A percentile compares a stretch with the other conserved stretches of the same genome.
Evolutionary conservation across 2,113 vertebrate genomes (phyloP).

Genomic region (Salvator merianae): DNA sequence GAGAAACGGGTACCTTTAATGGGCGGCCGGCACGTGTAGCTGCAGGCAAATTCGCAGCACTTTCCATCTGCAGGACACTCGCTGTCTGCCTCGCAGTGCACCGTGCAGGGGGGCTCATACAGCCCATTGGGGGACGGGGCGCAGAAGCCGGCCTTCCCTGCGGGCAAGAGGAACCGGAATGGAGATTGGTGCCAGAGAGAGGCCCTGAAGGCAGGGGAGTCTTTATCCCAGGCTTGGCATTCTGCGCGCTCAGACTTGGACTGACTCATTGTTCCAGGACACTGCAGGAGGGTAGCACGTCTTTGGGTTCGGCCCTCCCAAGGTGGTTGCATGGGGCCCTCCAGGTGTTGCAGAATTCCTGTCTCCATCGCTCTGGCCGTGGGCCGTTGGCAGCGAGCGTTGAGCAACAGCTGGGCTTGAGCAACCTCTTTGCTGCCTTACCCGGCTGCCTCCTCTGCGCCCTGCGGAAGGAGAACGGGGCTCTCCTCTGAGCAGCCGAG

Average conservation of each 20-base stretch:
- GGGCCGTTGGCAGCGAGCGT: too few species aligned
- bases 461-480: background rate
- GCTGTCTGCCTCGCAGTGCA: slow-evolving; percentile 46
- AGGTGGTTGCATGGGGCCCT: background rate
- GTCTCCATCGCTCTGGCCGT: background rate
- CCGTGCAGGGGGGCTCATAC: rapidly evolving
- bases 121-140: rapidly evolving
- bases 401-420: too few species aligned
- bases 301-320: background rate
- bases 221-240: too few species aligned
- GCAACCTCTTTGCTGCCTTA: background rate
- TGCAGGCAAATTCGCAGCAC: slow-evolving; percentile 49
- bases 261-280: too few species aligned
- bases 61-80: slow-evolving; percentile 30
- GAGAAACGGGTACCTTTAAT: background rate
- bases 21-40: rapidly evolving
- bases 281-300: too few species aligned
- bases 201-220: background rate
- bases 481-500: background rate
- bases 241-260: too few species aligned
- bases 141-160: slow-evolving; percentile 8
- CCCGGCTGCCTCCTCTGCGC: too few species aligned
- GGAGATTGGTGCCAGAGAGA: background rate
- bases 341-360: too few species aligned
- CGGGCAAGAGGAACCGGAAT: background rate